phyloP scores from a whole-genome alignment of 2,888 invertebrate species.

The Dromius quadrimaculatus region DNA sequence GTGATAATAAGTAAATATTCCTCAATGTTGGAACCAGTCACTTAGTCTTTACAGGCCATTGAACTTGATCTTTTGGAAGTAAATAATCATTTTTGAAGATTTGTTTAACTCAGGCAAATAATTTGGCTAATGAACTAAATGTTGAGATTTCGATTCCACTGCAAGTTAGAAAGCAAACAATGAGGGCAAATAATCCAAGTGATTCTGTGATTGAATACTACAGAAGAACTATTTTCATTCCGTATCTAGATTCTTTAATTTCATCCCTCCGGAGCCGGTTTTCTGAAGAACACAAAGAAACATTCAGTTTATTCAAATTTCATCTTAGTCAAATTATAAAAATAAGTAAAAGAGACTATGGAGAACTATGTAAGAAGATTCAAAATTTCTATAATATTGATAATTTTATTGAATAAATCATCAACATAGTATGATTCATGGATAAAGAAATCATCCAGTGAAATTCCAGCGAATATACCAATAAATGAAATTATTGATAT shows the following conservation, averaged over 20 bases:
- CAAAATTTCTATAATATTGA: slow-evolving; percentile 1
- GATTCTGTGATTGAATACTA: slow-evolving; percentile 6
- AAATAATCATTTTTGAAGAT: slow-evolving; percentile 7
- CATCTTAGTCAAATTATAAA: not conserved
- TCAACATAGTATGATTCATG: slow-evolving; percentile 5
- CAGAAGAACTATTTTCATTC: slow-evolving; percentile 4
- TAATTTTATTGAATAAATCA: slow-evolving; percentile 6
- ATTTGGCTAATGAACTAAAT: slow-evolving; percentile 9
- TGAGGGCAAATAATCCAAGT: not conserved
- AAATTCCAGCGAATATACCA: slow-evolving; percentile 1
- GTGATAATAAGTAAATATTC: no score
- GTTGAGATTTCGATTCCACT: slow-evolving; percentile 9
- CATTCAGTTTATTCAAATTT: slow-evolving; percentile 5
- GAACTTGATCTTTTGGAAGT: slow-evolving; percentile 9
- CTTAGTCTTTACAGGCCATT: not conserved
- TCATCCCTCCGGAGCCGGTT: no score
- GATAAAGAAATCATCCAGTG: not conserved
- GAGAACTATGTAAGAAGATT: no score
- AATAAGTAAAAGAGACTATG: not conserved
- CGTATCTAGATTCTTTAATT: no score
- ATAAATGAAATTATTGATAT: slow-evolving; percentile 10
- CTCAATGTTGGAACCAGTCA: no score
- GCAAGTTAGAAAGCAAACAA: not conserved
- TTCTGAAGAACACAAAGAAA: slow-evolving; percentile 13
- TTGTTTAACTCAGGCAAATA: slow-evolving; percentile 6